phyloP scores from a whole-genome alignment of 2,797 vertebrate genomes.

The Oreochromis mossambicus region DNA sequence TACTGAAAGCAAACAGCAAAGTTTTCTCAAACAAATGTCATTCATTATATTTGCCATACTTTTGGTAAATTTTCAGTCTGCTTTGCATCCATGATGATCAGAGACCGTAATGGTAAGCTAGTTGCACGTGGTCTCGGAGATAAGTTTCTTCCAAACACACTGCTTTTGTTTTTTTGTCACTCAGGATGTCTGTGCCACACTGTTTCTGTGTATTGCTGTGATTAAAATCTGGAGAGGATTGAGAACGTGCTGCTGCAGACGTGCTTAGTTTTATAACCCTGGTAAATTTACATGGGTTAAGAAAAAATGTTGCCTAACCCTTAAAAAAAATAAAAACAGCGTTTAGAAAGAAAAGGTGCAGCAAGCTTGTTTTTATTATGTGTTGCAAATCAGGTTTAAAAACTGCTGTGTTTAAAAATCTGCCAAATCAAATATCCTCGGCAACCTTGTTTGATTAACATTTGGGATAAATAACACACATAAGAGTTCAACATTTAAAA shows the following conservation, averaged over 20 bases:
- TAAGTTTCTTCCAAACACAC: not conserved
- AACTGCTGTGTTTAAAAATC: not conserved
- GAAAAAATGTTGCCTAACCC: not conserved
- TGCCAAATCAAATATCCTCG: not conserved
- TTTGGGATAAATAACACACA: not conserved
- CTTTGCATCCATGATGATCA: not conserved
- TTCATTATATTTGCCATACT: constrained; percentile 50
- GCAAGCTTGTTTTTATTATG: not conserved
- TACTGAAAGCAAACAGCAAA: constrained; percentile 62
- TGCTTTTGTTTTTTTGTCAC: not conserved
- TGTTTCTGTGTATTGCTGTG: not conserved
- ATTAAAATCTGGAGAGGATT: not conserved
- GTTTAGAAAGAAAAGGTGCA: not conserved
- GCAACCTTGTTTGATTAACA: not conserved
- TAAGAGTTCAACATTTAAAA: not conserved
- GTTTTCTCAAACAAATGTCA: constrained; percentile 45
- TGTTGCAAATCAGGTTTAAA: not conserved
- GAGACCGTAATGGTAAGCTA: not conserved
- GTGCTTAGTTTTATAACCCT: not conserved
- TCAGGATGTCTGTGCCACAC: not conserved
- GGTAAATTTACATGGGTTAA: not conserved
- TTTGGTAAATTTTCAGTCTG: not conserved
- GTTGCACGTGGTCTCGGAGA: not conserved
- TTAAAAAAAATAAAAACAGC: not conserved
- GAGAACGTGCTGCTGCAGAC: not conserved